These are phyloP conservation scores for Ctenomys sociabilis DNA, from an alignment of 2,113 vertebrate genomes.

Conservation along the genomic window DNA sequence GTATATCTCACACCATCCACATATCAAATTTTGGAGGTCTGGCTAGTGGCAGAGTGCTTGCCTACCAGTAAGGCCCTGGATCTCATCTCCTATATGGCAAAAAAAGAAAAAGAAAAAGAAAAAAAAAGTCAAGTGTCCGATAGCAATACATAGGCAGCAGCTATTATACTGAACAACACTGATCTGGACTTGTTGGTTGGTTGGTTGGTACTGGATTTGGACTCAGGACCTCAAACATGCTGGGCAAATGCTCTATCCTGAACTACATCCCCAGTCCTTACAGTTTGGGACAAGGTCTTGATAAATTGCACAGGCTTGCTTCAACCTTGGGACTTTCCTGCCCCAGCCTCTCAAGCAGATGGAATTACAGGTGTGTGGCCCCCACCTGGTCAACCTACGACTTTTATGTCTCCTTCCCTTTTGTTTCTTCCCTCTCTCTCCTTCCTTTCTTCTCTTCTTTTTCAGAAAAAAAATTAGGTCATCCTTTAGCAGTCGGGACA, in stretches of 20 bases:
- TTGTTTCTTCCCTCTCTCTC: too few relatives aligned
- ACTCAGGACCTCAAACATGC: background rate
- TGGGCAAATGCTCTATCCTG: background rate
- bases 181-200: background rate
- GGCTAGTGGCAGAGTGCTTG: background rate
- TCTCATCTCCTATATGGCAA: background rate
- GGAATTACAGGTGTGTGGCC: background rate
- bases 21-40: background rate
- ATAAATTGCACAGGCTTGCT: background rate
- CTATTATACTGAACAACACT: background rate
- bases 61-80: background rate
- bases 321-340: background rate
- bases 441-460: background rate
- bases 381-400: background rate
- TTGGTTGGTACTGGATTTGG: background rate
- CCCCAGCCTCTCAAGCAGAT: background rate
- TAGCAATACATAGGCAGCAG: background rate
- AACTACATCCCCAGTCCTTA: background rate
- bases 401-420: background rate
- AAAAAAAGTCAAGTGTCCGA: background rate
- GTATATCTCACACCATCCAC: background rate
- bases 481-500: background rate
- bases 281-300: background rate
- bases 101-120: background rate
- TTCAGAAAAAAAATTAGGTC: slow-evolving; percentile 14